Percentiles rank a stretch among this genome's conserved stretches.
Conservation (phyloP, 92 coral and sea anemone species). For the Zoanthus solanderi region DNA sequence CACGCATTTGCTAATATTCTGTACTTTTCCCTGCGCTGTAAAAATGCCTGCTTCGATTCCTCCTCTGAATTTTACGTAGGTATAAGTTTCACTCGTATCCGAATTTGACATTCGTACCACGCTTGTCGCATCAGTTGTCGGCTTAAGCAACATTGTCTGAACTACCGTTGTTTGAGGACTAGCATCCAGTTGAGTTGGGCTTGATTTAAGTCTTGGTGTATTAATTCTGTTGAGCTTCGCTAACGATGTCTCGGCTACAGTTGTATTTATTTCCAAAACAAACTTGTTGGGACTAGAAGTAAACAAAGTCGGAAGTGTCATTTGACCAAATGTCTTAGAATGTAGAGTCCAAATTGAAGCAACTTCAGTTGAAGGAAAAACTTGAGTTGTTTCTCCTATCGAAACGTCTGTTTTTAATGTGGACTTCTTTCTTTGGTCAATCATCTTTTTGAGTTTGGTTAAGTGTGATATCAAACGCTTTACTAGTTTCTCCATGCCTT, state of each 20-base stretch:
- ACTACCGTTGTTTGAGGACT: neutral
- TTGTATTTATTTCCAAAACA: neutral
- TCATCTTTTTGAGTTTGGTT: slow-evolving; percentile 5
- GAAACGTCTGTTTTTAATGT: neutral
- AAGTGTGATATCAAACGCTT: slow-evolving; percentile 27
- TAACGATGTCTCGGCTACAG: neutral
- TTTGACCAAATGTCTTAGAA: neutral
- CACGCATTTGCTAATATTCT: slow-evolving; percentile 77
- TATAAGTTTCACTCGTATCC: slow-evolving; percentile 69
- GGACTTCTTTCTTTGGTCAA: neutral
- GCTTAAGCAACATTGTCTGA: neutral
- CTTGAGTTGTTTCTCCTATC: neutral
- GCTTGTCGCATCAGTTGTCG: neutral
- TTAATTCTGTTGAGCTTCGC: neutral
- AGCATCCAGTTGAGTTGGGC: slow-evolving; percentile 26
- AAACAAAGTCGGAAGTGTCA: neutral
- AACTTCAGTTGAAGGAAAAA: neutral
- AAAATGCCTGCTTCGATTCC: slow-evolving; percentile 82
- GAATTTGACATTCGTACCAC: neutral
- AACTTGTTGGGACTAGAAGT: neutral
- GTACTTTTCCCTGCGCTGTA: slow-evolving; percentile 71
- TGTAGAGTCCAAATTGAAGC: neutral
- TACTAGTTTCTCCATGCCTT: neutral
- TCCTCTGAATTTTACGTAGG: slow-evolving; percentile 77
- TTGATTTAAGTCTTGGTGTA: slow-evolving; percentile 30